Base-by-base conservation (phyloP, 2,888 invertebrate species). In the Sipunculus nudus region DNA sequence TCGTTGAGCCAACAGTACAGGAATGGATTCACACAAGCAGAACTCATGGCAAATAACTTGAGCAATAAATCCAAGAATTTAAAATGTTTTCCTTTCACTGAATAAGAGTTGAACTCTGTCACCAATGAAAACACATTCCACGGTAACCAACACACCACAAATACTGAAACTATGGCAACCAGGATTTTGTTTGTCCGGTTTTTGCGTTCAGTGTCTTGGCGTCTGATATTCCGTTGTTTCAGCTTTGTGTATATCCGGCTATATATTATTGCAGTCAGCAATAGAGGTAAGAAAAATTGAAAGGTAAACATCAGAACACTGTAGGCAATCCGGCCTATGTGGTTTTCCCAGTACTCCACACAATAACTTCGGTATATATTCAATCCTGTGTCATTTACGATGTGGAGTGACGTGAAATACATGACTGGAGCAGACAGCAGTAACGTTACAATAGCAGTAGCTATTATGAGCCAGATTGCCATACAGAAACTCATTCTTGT, bases 1-100 rank as follows among this genome's bases (percentile, higher is more conserved):
- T 80, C 81, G 61, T 82, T 82, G 10, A 81, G 73, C 81, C 81
- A 82, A 45, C 81, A 81, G 66, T 82, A 82, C 23, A 82, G 70
- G 61, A 81, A 78, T 0, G 82, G 82, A 65, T 82, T 82, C 48
- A 81, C 73, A 59, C 81, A 81, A 29, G 80, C 75, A n/a, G 80
- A 80, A 52, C 79, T 75, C 77, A 79, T 79, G 31, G 80, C 80
- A 52, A 81, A 75, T 41, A 80, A 73, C 65, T 79, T 81, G 8
- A 82, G 68, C 25, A 78, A 50, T 23, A 80, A 56, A 64, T 81
- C 81, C 3, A 75, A 71, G 28, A 80, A 64, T 55, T 73, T 74
- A 53, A 78, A 73, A 64, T 78, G 77, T n/a, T 67, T 65, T 5
- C 74, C 74, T 1, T 64, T 65, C 23, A 78, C 69, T 6, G 73